phyloP scores from a whole-genome alignment of 1,140 invertebrate species.

The Drosophila punjabiensis region DNA sequence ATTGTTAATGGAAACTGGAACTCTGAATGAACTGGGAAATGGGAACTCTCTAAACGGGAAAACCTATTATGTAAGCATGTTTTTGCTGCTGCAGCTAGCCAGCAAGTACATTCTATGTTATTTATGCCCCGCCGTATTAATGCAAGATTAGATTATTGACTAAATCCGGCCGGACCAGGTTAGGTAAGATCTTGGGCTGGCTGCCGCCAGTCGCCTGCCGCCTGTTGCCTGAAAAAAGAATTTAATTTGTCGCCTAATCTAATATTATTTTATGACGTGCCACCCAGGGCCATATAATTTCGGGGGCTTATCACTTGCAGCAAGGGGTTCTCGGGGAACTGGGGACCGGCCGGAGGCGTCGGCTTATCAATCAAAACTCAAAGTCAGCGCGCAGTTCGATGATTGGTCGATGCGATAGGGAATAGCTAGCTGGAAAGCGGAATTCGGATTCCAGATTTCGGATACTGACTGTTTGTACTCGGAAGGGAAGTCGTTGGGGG shows the following conservation, averaged over 20 bases:
- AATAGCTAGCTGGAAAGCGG: slow-evolving; percentile 27
- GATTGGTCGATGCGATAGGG: slow-evolving; percentile 46
- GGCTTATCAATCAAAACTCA: slow-evolving; percentile 68
- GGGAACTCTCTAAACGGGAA: neutral
- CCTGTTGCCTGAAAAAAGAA: slow-evolving; percentile 28
- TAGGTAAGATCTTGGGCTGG: slow-evolving; percentile 38
- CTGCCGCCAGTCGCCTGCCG: neutral
- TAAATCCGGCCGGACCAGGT: slow-evolving; percentile 38
- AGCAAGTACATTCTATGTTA: slow-evolving; percentile 3
- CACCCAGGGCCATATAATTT: slow-evolving; percentile 45
- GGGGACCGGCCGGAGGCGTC: neutral
- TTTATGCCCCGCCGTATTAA: slow-evolving; percentile 26
- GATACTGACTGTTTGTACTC: slow-evolving; percentile 15
- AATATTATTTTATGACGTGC: slow-evolving; percentile 58
- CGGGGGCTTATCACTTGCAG: slow-evolving; percentile 47
- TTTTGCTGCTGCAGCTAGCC: slow-evolving; percentile 26
- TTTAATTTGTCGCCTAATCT: slow-evolving; percentile 57
- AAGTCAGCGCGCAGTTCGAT: slow-evolving; percentile 33
- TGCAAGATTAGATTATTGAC: slow-evolving; percentile 32
- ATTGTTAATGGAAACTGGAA: slow-evolving; percentile 6
- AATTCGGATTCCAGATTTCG: slow-evolving; percentile 34
- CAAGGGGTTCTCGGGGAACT: slow-evolving; percentile 33
- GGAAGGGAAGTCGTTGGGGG: slow-evolving; percentile 18
- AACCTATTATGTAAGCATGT: slow-evolving; percentile 15
- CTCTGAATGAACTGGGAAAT: slow-evolving; percentile 12